These are phyloP conservation scores for Epicampocera succincta DNA, from an alignment of 2,888 invertebrate genomes.

Conservation along the genomic window DNA sequence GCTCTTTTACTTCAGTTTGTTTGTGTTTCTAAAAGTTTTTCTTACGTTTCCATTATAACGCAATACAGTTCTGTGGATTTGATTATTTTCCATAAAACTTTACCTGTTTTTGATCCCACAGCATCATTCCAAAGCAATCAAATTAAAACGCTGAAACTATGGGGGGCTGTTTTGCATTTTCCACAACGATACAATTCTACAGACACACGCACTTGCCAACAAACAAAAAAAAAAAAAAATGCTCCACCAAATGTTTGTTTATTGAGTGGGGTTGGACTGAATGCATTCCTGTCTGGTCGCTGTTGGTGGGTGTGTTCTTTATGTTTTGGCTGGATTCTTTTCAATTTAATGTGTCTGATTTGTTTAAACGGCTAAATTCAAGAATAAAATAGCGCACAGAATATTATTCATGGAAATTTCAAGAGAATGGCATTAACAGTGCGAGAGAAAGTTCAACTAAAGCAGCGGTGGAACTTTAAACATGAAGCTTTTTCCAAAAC, in stretches of 20 bases:
- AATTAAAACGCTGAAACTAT: constrained; percentile 18
- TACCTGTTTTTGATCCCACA: constrained; percentile 56
- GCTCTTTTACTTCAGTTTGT: not conserved
- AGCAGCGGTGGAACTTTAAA: no score
- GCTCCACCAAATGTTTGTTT: constrained; percentile 28
- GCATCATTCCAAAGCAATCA: constrained; percentile 29
- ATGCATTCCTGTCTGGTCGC: constrained; percentile 20
- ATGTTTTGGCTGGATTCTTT: constrained; percentile 6
- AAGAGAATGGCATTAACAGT: not conserved
- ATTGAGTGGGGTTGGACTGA: constrained; percentile 23
- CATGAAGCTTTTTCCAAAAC: no score
- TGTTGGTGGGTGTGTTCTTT: constrained; percentile 6
- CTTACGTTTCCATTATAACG: constrained; percentile 45
- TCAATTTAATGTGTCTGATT: constrained; percentile 13
- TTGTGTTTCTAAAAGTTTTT: constrained; percentile 20
- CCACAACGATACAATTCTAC: not conserved
- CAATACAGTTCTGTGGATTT: constrained; percentile 30
- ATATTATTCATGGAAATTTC: not conserved
- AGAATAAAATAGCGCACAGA: not conserved
- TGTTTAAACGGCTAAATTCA: constrained; percentile 39
- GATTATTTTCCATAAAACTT: constrained; percentile 30
- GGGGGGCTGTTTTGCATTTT: constrained; percentile 9
- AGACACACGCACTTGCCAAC: constrained; percentile 9
- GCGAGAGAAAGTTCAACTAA: not conserved
- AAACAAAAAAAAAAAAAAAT: not conserved